These are phyloP conservation scores for Wiebesia pumilae DNA, from an alignment of 1,140 invertebrate genomes.

Conservation along the genomic window DNA sequence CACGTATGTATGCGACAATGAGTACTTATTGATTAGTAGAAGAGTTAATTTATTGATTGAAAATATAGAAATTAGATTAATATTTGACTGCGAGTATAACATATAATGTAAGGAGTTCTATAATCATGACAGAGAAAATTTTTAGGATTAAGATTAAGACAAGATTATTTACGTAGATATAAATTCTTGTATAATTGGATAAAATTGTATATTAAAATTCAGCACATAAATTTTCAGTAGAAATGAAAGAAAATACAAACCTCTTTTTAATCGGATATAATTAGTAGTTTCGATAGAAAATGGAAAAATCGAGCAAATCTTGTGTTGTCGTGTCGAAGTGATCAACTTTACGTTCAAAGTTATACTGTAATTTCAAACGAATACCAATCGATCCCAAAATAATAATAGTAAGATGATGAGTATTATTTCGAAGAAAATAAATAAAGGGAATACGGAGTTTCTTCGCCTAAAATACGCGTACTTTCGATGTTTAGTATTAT, in stretches of 20 bases:
- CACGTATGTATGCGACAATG: no score
- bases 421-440: not conserved
- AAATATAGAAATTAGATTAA: not conserved
- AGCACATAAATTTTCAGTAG: no score
- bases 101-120: not conserved
- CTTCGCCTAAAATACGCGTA: not conserved
- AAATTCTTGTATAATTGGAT: not conserved
- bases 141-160: not conserved
- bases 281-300: no score
- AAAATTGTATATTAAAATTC: no score
- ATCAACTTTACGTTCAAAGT: no score
- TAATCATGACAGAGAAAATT: not conserved
- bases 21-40: no score
- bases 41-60: no score
- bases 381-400: not conserved
- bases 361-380: not conserved
- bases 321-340: no score
- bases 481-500: no score
- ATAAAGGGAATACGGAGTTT: not conserved
- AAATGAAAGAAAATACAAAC: no score
- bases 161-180: not conserved
- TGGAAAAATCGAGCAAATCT: no score
- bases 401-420: not conserved
- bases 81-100: not conserved
- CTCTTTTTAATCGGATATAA: no score